phyloP scores from a whole-genome alignment of 2,888 invertebrate species.

The Napeogenes sylphis region DNA sequence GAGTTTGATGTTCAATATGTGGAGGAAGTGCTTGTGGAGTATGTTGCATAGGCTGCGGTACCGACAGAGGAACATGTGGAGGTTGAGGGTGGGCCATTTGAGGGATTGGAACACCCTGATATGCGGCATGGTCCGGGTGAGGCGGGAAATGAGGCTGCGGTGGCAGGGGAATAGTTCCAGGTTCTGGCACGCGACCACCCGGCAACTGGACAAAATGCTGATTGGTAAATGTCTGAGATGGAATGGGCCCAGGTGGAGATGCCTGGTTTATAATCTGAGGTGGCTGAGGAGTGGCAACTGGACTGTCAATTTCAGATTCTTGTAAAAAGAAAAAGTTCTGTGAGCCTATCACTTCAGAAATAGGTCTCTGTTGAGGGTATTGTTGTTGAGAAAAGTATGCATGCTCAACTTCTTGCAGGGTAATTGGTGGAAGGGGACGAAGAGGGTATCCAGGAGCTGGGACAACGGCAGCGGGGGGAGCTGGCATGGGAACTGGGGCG shows the following conservation, averaged over 20 bases:
- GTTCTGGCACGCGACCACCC: slow-evolving; percentile 69
- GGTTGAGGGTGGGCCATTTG: slow-evolving; percentile 42
- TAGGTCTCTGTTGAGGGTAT: slow-evolving; percentile 78
- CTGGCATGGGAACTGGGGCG: slow-evolving; percentile 57
- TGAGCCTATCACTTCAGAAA: slow-evolving; percentile 86
- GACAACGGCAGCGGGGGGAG: slow-evolving; percentile 71
- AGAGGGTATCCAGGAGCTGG: slow-evolving; percentile 77
- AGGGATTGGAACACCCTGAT: slow-evolving; percentile 60
- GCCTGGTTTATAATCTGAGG: slow-evolving; percentile 63
- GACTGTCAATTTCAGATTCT: slow-evolving; percentile 92
- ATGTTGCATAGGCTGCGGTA: slow-evolving; percentile 36
- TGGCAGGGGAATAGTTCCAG: slow-evolving; percentile 76
- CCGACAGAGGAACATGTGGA: slow-evolving; percentile 39
- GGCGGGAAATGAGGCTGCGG: slow-evolving; percentile 75
- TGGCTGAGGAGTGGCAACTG: slow-evolving; percentile 77
- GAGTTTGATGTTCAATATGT: slow-evolving; percentile 27
- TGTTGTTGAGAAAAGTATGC: slow-evolving; percentile 80
- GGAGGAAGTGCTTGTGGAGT: slow-evolving; percentile 32
- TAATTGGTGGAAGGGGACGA: slow-evolving; percentile 76
- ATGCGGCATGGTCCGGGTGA: slow-evolving; percentile 75
- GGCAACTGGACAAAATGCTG: slow-evolving; percentile 82
- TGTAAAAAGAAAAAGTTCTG: slow-evolving; percentile 90
- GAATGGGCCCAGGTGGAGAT: slow-evolving; percentile 75
- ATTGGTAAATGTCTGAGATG: slow-evolving; percentile 91
- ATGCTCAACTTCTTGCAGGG: slow-evolving; percentile 80